phyloP scores from a whole-genome alignment of 2,888 invertebrate genomes.

The Scaptodrosophila latifasciaeformis region DNA sequence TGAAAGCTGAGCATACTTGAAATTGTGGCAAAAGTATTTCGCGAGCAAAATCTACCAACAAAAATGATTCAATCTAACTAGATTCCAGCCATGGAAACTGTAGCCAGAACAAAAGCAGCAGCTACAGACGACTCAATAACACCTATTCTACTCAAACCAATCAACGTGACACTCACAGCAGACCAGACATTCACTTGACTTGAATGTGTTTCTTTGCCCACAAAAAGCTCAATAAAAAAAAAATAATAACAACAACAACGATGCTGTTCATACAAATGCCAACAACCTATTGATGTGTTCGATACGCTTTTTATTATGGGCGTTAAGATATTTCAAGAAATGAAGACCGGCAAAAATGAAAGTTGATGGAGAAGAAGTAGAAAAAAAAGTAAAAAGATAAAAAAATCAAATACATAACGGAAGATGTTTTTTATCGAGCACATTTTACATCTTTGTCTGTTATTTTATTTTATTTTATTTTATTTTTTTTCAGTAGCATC shows the following conservation, averaged over 20 bases:
- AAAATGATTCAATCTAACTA: no score
- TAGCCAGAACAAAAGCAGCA: background rate
- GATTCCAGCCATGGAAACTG: conserved; percentile 31
- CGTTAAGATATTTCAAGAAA: background rate
- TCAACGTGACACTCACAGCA: no score
- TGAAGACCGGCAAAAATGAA: conserved; percentile 54
- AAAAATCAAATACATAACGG: conserved; percentile 10
- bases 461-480: background rate
- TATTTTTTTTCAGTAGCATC: background rate
- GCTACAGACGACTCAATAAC: background rate
- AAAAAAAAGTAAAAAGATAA: conserved; percentile 19
- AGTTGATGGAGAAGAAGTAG: conserved; percentile 40
- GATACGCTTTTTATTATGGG: conserved; percentile 47
- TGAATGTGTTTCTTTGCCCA: background rate
- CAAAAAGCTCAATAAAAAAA: background rate
- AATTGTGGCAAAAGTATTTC: conserved; percentile 3
- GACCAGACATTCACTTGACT: conserved; percentile 1
- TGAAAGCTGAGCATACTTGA: conserved; percentile 35
- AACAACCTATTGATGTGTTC: conserved; percentile 49
- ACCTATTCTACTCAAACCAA: no score
- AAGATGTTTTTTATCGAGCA: background rate
- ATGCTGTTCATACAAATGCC: conserved; percentile 32
- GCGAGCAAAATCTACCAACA: conserved; percentile 10
- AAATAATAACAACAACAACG: conserved; percentile 5
- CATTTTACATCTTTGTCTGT: background rate